These are phyloP conservation scores for Orchestia grillus DNA, from an alignment of 1,140 invertebrate genomes.

Conservation along the genomic window DNA sequence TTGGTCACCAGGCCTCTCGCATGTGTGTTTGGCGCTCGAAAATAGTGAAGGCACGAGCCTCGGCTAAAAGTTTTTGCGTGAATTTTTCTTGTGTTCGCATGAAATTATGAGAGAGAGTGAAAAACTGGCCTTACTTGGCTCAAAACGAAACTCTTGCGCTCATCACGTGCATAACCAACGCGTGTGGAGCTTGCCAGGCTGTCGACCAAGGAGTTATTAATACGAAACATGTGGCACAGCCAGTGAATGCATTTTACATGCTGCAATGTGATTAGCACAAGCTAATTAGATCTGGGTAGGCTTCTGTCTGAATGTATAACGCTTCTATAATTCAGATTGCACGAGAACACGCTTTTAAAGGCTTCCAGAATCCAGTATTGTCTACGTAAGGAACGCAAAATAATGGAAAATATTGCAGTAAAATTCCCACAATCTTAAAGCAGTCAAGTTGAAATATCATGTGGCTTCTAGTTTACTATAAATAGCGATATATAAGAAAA, in stretches of 20 bases:
- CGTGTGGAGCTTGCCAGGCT: neutral
- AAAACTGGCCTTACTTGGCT: neutral
- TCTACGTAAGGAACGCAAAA: no score
- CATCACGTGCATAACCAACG: neutral
- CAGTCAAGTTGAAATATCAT: no score
- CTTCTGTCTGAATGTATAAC: no score
- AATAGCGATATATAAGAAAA: no score
- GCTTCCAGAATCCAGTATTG: no score
- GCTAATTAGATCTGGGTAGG: neutral
- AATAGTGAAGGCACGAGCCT: slow-evolving; percentile 40
- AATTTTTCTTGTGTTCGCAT: slow-evolving; percentile 17
- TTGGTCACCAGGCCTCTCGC: slow-evolving; percentile 24
- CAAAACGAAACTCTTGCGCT: neutral
- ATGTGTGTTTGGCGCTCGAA: slow-evolving; percentile 21
- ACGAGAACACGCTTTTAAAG: no score
- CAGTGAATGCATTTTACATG: neutral
- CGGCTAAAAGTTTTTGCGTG: slow-evolving; percentile 1
- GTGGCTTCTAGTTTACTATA: no score
- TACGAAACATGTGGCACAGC: neutral
- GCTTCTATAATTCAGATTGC: no score
- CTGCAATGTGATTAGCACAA: neutral
- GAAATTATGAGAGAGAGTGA: slow-evolving; percentile 19
- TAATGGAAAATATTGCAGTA: no score
- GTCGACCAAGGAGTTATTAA: neutral
- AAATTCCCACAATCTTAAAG: no score